phyloP scores from a whole-genome alignment of 2,888 invertebrate genomes.

The Synanthedon myopaeformis region DNA sequence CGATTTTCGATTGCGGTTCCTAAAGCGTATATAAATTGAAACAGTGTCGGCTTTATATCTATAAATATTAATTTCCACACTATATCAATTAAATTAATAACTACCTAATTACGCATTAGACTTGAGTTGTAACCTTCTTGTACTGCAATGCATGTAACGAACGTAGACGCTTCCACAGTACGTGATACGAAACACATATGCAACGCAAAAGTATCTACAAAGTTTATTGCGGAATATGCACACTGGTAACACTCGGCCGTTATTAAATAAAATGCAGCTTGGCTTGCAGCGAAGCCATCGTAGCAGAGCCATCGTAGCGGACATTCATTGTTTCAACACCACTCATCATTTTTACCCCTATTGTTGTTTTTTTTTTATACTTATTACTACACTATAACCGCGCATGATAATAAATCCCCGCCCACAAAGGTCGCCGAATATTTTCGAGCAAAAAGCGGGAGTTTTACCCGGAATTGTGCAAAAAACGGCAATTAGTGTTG shows the following conservation, averaged over 20 bases:
- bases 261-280: not conserved
- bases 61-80: no score
- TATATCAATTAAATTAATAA: no score
- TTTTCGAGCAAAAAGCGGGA: constrained; percentile 3
- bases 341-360: constrained; percentile 5
- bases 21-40: no score
- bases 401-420: constrained; percentile 6
- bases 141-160: no score
- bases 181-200: not conserved
- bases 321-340: constrained; percentile 5
- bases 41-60: no score
- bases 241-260: not conserved
- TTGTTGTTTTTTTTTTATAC: constrained; percentile 7
- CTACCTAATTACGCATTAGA: no score
- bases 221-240: not conserved
- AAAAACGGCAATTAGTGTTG: constrained; percentile 7
- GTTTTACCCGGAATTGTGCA: constrained; percentile 5
- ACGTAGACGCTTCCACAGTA: not conserved
- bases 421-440: constrained; percentile 4
- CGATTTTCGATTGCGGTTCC: no score
- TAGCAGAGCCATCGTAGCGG: not conserved
- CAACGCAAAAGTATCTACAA: not conserved
- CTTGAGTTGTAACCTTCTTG: no score
- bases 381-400: constrained; percentile 5
- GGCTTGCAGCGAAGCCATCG: not conserved